Percentiles rank a stretch among this genome's conserved stretches.
phyloP scores from a whole-genome alignment of 2,113 vertebrate genomes.

The Aegotheles bennettii region DNA sequence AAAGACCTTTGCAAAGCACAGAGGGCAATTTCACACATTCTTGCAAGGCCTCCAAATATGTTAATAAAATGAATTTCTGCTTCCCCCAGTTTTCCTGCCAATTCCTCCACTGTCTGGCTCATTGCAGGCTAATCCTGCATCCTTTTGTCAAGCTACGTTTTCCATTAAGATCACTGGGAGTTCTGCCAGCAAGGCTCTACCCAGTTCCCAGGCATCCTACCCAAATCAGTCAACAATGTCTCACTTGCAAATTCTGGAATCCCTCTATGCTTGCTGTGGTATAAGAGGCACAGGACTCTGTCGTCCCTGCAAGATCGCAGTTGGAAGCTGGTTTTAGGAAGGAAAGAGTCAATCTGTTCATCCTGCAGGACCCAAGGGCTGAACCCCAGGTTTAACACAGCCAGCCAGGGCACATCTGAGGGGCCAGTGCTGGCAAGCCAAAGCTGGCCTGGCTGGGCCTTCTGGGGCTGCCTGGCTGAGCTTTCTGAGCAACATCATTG shows the following conservation, averaged over 20 bases:
- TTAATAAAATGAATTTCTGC: not conserved
- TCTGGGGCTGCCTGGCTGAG: too few species aligned
- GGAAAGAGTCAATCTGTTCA: not conserved
- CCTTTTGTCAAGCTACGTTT: not conserved
- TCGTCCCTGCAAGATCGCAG: not conserved
- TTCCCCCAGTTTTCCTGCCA: not conserved
- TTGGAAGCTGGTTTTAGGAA: not conserved
- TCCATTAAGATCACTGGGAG: not conserved
- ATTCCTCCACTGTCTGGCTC: not conserved
- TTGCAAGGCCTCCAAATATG: not conserved
- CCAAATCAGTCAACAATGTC: not conserved
- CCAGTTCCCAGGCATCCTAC: not conserved
- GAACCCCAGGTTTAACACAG: fast-evolving
- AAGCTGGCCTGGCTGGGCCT: too few species aligned
- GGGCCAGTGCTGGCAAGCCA: too few species aligned
- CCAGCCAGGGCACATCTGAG: too few species aligned
- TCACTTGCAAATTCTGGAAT: too few species aligned
- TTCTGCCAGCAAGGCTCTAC: not conserved
- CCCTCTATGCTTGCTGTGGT: not conserved
- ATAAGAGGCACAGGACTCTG: not conserved
- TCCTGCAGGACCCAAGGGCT: not conserved
- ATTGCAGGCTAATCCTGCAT: not conserved
- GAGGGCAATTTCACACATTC: not conserved
- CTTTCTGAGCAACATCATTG: too few species aligned
- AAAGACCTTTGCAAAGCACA: not conserved